Conservation (phyloP, 2,113 vertebrate species). For the Oryzias celebensis region DNA sequence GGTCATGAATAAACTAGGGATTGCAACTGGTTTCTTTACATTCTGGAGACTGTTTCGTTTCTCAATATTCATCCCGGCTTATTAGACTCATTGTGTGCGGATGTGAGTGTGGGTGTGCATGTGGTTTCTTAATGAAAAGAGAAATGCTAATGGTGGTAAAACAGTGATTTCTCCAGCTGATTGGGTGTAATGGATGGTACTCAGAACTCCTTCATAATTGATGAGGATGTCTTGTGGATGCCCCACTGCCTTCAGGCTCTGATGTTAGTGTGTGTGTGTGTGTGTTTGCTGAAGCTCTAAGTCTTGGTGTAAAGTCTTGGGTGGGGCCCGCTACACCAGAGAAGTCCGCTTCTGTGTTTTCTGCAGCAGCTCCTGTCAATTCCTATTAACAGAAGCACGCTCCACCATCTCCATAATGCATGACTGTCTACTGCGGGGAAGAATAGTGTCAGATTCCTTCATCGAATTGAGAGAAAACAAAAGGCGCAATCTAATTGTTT, state of each 20-base stretch:
- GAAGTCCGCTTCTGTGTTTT: constrained; percentile 56
- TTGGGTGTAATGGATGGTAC: constrained; percentile 70
- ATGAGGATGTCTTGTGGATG: constrained; percentile 61
- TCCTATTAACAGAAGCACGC: constrained; percentile 60
- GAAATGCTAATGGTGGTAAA: constrained; percentile 68
- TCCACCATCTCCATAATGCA: constrained; percentile 57
- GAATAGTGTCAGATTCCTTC: constrained; percentile 51
- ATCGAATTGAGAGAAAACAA: constrained; percentile 63
- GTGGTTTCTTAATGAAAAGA: constrained; percentile 60
- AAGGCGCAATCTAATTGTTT: constrained; percentile 64
- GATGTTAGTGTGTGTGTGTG: constrained; percentile 9
- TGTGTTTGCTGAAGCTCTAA: constrained; percentile 8
- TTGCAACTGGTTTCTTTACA: constrained; percentile 65
- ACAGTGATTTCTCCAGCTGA: constrained; percentile 71
- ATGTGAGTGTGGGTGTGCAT: constrained; percentile 18
- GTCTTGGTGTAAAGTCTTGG: constrained; percentile 49
- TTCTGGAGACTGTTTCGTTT: constrained; percentile 46
- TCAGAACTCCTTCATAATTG: constrained; percentile 69
- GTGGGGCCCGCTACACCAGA: constrained; percentile 29
- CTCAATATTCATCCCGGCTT: constrained; percentile 57
- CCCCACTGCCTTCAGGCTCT: constrained; percentile 50
- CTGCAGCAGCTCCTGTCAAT: constrained; percentile 57
- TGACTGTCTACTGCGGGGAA: constrained; percentile 38
- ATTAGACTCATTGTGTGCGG: constrained; percentile 40
- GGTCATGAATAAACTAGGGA: constrained; percentile 75